Base-by-base conservation (phyloP, 2,113 vertebrate genomes). In the Rattus rattus region DNA sequence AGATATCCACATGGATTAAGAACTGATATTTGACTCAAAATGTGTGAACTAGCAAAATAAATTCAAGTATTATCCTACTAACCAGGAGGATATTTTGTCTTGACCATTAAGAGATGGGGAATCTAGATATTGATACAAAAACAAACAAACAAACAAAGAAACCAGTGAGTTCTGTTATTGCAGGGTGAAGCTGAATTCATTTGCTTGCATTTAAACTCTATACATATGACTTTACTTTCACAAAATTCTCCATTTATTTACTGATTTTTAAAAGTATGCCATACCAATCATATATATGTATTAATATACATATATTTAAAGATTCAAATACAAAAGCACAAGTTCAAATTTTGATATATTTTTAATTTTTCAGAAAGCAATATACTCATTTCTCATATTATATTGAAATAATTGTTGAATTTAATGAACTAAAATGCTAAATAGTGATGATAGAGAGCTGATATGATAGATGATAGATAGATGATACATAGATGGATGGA, bases 111-210 rank as follows among this genome's bases (percentile, higher is more conserved):
- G 84, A 65, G 5, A n/a, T 61, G 26, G 11, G n/a, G 54, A 67
- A 94, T 5, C 13, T 9, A 70, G 7, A 12, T 2, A 0, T 43
- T 8, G 1, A 19, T 39, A n/a, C 4, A 86, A 19, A 33, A 5
- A 11, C n/a, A 75, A 75, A 73, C 26, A 65, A 12, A 43, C 13
- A 86, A 52, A 2, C 33, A 63, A 69, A 13, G 17, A 16, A 39
- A 59, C 13, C 36, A 61, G 54, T 39, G 9, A 52, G 10, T 2
- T 2, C 7, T 10, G 6, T 30, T 12, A 49, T 75, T 1, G 5
- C 52, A 39, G 43, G 4, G 1, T 47, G 5, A 59, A 54, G 8
- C 65, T 72, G 33, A 14, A 28, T 86, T 36, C 26, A 4, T n/a
- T 85, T 83, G 3, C 54, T 69, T 81, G 1, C 19, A 47, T 63